Conservation (phyloP, 2,797 vertebrate species). For the Gastrophryne carolinensis region DNA sequence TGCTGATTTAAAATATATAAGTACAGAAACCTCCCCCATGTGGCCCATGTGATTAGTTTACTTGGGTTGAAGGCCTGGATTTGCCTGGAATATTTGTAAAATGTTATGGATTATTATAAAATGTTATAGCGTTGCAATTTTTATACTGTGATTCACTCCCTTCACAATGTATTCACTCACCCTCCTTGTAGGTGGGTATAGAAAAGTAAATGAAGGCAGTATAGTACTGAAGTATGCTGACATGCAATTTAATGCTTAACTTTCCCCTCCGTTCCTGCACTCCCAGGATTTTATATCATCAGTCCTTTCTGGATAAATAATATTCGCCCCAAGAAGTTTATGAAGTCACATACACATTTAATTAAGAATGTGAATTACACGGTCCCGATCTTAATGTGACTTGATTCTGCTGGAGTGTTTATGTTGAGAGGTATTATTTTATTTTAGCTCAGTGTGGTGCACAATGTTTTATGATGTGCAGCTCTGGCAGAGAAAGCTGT, state of each 20-base stretch:
- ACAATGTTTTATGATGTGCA: conserved; percentile 34
- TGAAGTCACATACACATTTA: conserved; percentile 47
- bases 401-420: conserved; percentile 44
- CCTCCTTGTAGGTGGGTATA: background rate
- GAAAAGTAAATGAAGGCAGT: background rate
- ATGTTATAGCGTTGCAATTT: too few species aligned
- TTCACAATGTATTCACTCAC: too few species aligned
- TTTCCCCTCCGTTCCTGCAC: background rate
- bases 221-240: background rate
- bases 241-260: conserved; percentile 5
- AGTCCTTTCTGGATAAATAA: conserved; percentile 30
- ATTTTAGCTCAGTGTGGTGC: conserved; percentile 29
- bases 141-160: too few species aligned
- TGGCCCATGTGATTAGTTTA: too few species aligned
- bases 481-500: conserved; percentile 4
- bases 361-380: conserved; percentile 39
- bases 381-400: conserved; percentile 29
- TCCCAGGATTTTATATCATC: conserved; percentile 25
- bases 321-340: conserved; percentile 32
- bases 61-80: too few species aligned
- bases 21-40: too few species aligned
- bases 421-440: conserved; percentile 48
- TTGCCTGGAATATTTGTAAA: too few species aligned
- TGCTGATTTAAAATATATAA: too few species aligned
- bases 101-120: too few species aligned